Base-by-base conservation (phyloP, 2,113 vertebrate species). In the Phaethornis superciliosus region DNA sequence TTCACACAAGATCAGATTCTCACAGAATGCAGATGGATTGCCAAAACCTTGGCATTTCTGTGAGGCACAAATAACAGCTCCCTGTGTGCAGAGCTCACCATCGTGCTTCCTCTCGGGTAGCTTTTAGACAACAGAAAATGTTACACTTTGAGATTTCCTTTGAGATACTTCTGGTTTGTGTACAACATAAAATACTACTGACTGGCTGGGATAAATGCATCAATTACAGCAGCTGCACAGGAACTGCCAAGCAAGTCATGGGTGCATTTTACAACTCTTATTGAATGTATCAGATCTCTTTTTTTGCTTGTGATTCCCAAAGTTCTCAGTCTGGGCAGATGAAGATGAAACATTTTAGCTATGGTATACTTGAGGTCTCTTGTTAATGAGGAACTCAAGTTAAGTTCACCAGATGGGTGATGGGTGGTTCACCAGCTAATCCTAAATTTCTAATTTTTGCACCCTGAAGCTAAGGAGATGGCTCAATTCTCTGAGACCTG, bases 1-100 rank as follows among this genome's bases (percentile, higher is more conserved):
- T 82, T 93, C 81, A 37, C 75, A 65, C 44, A 56, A 63, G 74
- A 75, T 75, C 44, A 15, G 28, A 63, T 80, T 88, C 71, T 86
- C 64, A 5, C 24, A 8, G 77, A 28, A 4, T 52, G 30, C 23
- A 10, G 74, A 56, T 8, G 15, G 65, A 33, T 42, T 62, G 70
- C 56, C 70, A 63, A 83, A 75, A 2, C 47, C 3, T 37, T 11
- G 1, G 44, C 60, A 7, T 55, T 63, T 47, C 37, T 22, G 21
- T 22, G 47, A 42, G 78, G 77, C 28, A 21, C 24, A 22, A 58
- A 15, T 5, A 13, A 42, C n/a, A 1, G 1, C 52, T 78, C 2
- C 5, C 37, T n/a, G 33, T 14, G 37, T 22, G 21, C 46, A 71
- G 32, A 76, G 18, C 58, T 82, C 51, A 2, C 51, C 20, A 0